A percentile compares a stretch with the other conserved stretches of the same genome.
Conservation (phyloP, 2,888 invertebrate genomes). For the Tubulanus polymorphus region DNA sequence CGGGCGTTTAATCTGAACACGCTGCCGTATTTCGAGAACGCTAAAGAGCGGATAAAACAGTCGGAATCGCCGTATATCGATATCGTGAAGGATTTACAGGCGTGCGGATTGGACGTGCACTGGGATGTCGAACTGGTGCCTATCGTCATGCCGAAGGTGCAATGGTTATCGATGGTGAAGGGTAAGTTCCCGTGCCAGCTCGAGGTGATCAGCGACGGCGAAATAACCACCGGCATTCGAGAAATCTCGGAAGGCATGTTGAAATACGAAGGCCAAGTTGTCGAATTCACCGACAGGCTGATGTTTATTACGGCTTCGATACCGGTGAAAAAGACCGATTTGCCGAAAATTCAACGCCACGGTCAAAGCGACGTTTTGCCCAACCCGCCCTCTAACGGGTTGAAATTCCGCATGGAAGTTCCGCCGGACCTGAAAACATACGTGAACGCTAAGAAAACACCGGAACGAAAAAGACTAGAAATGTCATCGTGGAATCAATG, state of each 20-base stretch:
- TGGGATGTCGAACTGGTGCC: conserved; percentile 48
- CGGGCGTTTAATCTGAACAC: conserved; percentile 39
- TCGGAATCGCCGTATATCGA: conserved; percentile 39
- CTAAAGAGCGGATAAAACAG: conserved; percentile 31
- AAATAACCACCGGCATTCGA: conserved; percentile 37
- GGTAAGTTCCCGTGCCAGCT: conserved; percentile 43
- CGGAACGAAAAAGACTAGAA: no score
- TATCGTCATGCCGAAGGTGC: conserved; percentile 36
- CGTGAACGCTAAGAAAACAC: no score
- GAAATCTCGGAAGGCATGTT: conserved; percentile 47
- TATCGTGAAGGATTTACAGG: conserved; percentile 40
- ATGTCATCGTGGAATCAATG: no score
- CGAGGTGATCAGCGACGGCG: conserved; percentile 38
- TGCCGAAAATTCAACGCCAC: conserved; percentile 29
- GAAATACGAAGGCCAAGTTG: conserved; percentile 43
- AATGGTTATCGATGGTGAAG: conserved; percentile 44
- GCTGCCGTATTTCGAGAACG: conserved; percentile 41
- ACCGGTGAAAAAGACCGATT: conserved; percentile 21
- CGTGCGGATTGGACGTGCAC: conserved; percentile 36
- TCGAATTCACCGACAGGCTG: conserved; percentile 44
- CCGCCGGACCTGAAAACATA: conserved; percentile 22
- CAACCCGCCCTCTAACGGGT: conserved; percentile 19
- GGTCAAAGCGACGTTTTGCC: conserved; percentile 22
- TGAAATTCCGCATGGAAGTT: conserved; percentile 29
- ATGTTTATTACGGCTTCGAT: conserved; percentile 41